Conservation (phyloP, 2,888 invertebrate species). For the Stegophylla sp. region DNA sequence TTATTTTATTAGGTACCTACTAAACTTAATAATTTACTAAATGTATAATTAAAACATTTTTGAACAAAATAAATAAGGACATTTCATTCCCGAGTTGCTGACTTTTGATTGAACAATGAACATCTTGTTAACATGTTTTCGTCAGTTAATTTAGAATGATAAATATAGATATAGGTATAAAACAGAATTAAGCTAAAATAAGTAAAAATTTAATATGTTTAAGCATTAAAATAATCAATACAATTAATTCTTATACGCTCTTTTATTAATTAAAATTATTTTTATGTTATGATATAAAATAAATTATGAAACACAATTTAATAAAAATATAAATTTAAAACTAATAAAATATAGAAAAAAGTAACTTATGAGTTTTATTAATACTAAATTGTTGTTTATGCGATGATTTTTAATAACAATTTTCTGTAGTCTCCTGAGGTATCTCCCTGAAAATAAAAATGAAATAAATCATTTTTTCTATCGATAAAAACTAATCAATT, state of each 20-base stretch:
- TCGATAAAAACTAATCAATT: neutral
- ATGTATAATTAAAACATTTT: too few species aligned
- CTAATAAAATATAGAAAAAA: slow-evolving; percentile 17
- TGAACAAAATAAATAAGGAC: neutral
- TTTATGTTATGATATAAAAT: slow-evolving; percentile 5
- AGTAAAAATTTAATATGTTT: neutral
- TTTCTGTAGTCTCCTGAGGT: slow-evolving; percentile 93
- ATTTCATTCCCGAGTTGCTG: neutral
- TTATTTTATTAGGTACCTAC: too few species aligned
- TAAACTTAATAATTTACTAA: too few species aligned
- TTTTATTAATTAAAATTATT: slow-evolving; percentile 36
- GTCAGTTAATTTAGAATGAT: slow-evolving; percentile 26
- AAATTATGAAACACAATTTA: slow-evolving; percentile 5
- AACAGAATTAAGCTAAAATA: slow-evolving; percentile 16
- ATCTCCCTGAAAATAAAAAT: slow-evolving; percentile 76
- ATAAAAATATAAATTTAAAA: slow-evolving; percentile 18
- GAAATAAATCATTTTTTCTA: slow-evolving; percentile 61
- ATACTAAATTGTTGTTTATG: slow-evolving; percentile 65
- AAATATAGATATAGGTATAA: neutral
- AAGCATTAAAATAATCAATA: neutral
- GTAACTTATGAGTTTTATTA: neutral
- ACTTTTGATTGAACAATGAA: slow-evolving; percentile 1
- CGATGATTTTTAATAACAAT: slow-evolving; percentile 84
- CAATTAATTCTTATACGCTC: neutral
- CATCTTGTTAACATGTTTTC: slow-evolving; percentile 6